Base-by-base conservation (phyloP, 2,888 invertebrate species). In the Trichacis sp. region DNA sequence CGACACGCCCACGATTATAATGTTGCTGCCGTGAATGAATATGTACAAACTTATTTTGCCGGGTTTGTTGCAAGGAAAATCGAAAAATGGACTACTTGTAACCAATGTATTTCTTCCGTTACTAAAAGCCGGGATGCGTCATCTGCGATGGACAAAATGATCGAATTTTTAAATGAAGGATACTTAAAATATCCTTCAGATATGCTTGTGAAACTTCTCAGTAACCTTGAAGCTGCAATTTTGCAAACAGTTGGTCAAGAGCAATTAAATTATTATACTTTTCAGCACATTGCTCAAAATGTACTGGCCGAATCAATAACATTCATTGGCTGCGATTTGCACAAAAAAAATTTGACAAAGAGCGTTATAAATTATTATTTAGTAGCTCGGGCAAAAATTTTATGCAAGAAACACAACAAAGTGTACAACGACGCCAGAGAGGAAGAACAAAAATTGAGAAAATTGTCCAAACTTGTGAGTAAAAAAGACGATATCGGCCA, bases 41-140 rank as follows among this genome's bases (percentile, higher is more conserved):
- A 19, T n/a, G 51, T 17, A 14, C 19, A 42, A 14, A 36, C 50
- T 9, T 57, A 43, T 8, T 36, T 51, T 11, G 19, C 45, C 6
- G 51, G 57, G n/a, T 51, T 29, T 14, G 24, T 57, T 2, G 42
- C 29, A 51, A n/a, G 24, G 51, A 46, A 19, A 58, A 24, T 58
- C 0, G 9, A 11, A 14, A 14, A 15, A n/a, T 58, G 20, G 30
- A 49, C 49, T 2, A 9, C 0, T 15, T 49, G 49, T 15, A 1
- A 19, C 2, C 11, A 46, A 1, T 56, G 43, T 30, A 9, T 42
- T 19, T 12, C 9, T 9, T 6, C 2, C 9, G 8, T 33, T 5
- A 33, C 33, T 5, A 33, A 33, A 33, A n/a, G 9, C 2, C 30
- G 14, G 18, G 12, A 3, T 9, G 20, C 14, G 1, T n/a, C n/a